Base-by-base conservation (phyloP, 2,113 vertebrate genomes). In the Sialia sialis region DNA sequence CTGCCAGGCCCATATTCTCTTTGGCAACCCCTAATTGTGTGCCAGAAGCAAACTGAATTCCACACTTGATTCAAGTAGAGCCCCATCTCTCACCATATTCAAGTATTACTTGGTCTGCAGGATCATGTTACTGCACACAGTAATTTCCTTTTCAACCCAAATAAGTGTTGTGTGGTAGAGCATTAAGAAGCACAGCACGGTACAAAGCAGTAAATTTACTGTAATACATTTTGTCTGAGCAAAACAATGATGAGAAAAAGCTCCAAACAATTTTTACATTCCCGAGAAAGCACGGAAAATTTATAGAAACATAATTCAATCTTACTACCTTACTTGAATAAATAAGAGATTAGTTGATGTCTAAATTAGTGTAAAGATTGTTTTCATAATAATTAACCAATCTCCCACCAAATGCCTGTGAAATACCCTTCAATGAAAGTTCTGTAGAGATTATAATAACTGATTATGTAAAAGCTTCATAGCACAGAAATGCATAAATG, bases 201-300 rank as follows among this genome's bases (percentile, higher is more conserved):
- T 54, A 82, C 66, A 81, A 74, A 87, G 74, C 64, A 74, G 68
- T 93, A 89, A 87, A 94, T 90, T 87, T 67, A 18, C 69, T 4
- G 2, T 18, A 82, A 89, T 84, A 25, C 12, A 43, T 91, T 93
- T 82, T 78, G 38, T 75, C 92, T 59, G 43, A 84, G 48, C 29
- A 87, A 93, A 95, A 72, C 84, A 93, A 59, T 36, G 25, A 55
- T 72, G 77, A 93, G 88, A 93, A 89, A 87, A 59, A 46, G 64
- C 60, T 91, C 69, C 29, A 49, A 89, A 93, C 32, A 78, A 89
- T 93, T 91, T 91, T 62, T 60, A 19, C 1, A 3, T 70, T 78
- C 81, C 64, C 1, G 10, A 79, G 87, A 83, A 95, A 91, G 63
- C 36, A 39, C 9, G 23, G 43, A 59, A 83, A 83, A 87, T 84